Conservation (phyloP, 2,888 invertebrate species). For the Chrysolina americana region DNA sequence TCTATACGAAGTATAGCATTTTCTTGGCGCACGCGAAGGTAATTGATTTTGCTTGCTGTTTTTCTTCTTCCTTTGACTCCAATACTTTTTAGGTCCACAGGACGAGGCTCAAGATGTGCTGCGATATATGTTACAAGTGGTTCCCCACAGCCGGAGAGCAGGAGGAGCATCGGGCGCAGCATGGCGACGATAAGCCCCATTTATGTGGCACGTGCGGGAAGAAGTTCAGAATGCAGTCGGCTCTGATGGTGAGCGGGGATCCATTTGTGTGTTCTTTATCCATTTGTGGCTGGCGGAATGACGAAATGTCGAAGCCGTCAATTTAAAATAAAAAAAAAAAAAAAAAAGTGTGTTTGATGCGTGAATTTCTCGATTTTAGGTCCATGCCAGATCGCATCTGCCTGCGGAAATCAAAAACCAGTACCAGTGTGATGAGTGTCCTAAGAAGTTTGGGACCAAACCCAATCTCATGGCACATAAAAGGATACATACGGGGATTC, state of each 20-base stretch:
- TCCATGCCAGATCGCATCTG: slow-evolving; percentile 73
- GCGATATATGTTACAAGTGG: slow-evolving; percentile 73
- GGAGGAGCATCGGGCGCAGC: slow-evolving; percentile 70
- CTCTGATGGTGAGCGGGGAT: slow-evolving; percentile 65
- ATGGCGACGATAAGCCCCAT: slow-evolving; percentile 72
- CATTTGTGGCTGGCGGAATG: too few relatives aligned
- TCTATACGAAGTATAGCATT: slow-evolving; percentile 75
- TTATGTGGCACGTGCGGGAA: slow-evolving; percentile 73
- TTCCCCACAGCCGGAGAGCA: slow-evolving; percentile 69
- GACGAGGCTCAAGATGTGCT: slow-evolving; percentile 73
- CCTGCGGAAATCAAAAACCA: slow-evolving; percentile 74
- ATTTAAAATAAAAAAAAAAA: too few relatives aligned
- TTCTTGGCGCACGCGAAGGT: slow-evolving; percentile 77
- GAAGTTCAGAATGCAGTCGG: slow-evolving; percentile 73
- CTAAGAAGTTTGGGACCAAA: slow-evolving; percentile 74
- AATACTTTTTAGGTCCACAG: slow-evolving; percentile 70
- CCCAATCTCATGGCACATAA: slow-evolving; percentile 74
- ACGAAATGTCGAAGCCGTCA: too few relatives aligned
- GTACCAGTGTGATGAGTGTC: slow-evolving; percentile 74
- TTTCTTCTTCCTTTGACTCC: neutral
- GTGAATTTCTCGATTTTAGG: slow-evolving; percentile 31
- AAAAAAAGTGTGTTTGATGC: neutral
- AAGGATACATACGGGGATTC: slow-evolving; percentile 72
- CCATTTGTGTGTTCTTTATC: neutral
- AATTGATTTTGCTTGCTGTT: slow-evolving; percentile 66